These are phyloP conservation scores for Dolichallabes microphthalmus DNA, from an alignment of 2,113 vertebrate genomes.

Conservation along the genomic window DNA sequence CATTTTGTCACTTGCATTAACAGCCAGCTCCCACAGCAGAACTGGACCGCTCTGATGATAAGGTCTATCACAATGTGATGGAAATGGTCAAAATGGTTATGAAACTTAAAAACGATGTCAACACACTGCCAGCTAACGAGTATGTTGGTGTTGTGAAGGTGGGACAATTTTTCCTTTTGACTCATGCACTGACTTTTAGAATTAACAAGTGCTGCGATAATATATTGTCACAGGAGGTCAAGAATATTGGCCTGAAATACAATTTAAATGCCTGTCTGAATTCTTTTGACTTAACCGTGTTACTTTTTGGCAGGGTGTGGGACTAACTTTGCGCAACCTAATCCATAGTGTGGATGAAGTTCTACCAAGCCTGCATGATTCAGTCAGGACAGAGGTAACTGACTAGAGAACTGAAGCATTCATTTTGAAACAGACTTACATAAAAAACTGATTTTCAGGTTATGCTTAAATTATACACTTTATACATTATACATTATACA, in stretches of 20 bases:
- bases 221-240: background rate
- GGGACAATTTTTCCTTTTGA: background rate
- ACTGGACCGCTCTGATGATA: conserved; percentile 85
- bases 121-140: conserved; percentile 75
- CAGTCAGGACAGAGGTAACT: conserved; percentile 83
- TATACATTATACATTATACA: background rate
- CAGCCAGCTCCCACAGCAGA: conserved; percentile 80
- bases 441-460: background rate
- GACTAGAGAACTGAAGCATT: background rate
- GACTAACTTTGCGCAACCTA: conserved; percentile 81
- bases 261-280: background rate
- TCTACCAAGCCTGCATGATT: conserved; percentile 77
- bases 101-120: conserved; percentile 86
- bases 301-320: conserved; percentile 73
- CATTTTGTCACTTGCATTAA: background rate
- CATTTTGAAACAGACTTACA: background rate
- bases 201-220: background rate
- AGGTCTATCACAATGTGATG: conserved; percentile 86
- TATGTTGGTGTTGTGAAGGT: conserved; percentile 88
- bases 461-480: background rate
- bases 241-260: background rate
- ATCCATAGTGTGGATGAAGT: conserved; percentile 86
- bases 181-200: background rate
- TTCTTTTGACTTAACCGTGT: background rate
- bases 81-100: conserved; percentile 88